phyloP scores from a whole-genome alignment of 2,113 vertebrate genomes.

The Eulemur rufifrons region DNA sequence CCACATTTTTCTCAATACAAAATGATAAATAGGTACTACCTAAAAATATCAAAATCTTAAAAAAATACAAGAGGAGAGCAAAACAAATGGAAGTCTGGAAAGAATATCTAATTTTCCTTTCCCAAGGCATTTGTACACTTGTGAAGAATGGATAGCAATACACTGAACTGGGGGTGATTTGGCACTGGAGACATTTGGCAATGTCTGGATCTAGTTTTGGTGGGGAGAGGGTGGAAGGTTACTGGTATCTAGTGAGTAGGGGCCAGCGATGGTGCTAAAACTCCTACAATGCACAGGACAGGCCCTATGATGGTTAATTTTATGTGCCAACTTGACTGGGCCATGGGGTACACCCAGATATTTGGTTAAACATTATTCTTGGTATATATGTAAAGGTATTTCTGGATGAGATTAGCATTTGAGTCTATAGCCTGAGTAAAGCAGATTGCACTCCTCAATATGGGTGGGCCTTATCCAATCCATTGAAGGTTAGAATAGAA shows the following conservation, averaged over 20 bases:
- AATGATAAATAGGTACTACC: background rate
- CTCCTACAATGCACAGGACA: background rate
- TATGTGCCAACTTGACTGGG: background rate
- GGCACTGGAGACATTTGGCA: background rate
- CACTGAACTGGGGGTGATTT: background rate
- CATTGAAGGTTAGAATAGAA: background rate
- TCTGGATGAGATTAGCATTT: background rate
- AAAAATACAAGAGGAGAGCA: background rate
- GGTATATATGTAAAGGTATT: background rate
- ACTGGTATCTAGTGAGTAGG: background rate
- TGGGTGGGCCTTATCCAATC: background rate
- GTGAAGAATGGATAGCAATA: background rate
- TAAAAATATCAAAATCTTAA: background rate
- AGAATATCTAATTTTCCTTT: background rate
- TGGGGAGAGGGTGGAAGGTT: background rate
- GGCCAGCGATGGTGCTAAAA: background rate
- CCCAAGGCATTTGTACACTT: background rate
- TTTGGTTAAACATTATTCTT: background rate
- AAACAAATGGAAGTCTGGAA: background rate
- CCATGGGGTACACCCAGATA: background rate
- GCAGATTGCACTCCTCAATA: background rate
- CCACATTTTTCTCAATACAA: background rate
- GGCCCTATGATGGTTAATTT: background rate
- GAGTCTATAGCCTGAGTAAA: background rate
- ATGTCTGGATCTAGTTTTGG: background rate